Evolutionary conservation across 2,888 invertebrate species (phyloP).

Genomic region (Campaea margaritaria): DNA sequence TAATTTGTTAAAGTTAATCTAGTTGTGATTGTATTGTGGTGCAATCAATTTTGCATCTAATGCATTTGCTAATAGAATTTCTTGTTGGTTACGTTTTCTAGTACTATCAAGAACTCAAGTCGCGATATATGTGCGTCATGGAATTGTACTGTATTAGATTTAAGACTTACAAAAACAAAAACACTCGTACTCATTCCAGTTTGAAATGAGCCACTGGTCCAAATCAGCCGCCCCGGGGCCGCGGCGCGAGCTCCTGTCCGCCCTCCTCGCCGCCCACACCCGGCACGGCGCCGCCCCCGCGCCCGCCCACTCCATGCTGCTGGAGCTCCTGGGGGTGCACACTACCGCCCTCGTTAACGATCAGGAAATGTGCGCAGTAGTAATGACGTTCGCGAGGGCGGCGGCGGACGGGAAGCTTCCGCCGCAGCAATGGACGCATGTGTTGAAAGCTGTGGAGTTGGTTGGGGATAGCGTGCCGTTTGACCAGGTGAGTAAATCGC

Average conservation of each 20-base stretch:
- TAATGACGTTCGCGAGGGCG: constrained; percentile 44
- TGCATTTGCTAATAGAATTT: too few species aligned
- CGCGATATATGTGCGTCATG: too few species aligned
- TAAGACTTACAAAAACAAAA: too few species aligned
- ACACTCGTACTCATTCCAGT: constrained; percentile 43
- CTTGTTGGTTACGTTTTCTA: too few species aligned
- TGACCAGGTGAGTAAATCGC: constrained; percentile 56
- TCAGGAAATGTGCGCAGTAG: constrained; percentile 49
- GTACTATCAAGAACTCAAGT: too few species aligned
- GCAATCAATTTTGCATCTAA: too few species aligned
- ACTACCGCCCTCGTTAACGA: constrained; percentile 46
- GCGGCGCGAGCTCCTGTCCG: constrained; percentile 54
- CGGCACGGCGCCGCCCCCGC: constrained; percentile 51
- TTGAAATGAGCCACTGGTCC: constrained; percentile 63
- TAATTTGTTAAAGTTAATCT: too few species aligned
- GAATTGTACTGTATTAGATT: too few species aligned
- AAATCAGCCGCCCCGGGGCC: constrained; percentile 42
- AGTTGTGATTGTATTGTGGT: too few species aligned
- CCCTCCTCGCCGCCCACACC: constrained; percentile 51
- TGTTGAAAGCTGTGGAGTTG: constrained; percentile 47
- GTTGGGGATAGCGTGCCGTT: constrained; percentile 47
- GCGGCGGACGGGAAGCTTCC: constrained; percentile 49
- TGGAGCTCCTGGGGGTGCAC: constrained; percentile 71
- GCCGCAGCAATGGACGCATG: constrained; percentile 50
- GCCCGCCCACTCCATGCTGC: constrained; percentile 52